These are phyloP conservation scores for Sus cebifrons DNA, from an alignment of 2,797 vertebrate species.

Conservation along the genomic window DNA sequence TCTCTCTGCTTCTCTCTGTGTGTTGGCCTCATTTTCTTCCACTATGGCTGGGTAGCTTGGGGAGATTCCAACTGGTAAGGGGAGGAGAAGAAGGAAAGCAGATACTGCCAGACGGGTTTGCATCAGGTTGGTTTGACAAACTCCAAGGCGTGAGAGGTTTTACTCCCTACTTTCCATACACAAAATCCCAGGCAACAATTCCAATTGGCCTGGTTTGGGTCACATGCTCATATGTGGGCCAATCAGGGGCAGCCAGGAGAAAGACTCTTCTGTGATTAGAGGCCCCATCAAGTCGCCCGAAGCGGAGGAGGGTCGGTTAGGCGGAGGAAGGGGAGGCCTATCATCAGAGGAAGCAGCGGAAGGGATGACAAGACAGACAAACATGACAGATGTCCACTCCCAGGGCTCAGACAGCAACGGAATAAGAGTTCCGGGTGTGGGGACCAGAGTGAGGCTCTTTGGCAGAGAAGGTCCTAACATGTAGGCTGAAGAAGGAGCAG, in stretches of 20 bases:
- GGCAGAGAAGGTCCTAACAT: background rate
- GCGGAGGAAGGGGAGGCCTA: background rate
- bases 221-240: background rate
- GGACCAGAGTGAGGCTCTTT: background rate
- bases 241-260: background rate
- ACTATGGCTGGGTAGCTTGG: background rate
- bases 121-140: background rate
- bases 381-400: background rate
- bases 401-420: background rate
- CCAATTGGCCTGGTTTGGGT: slow-evolving; percentile 23
- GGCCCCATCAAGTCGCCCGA: background rate
- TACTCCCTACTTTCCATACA: background rate
- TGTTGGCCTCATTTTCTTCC: background rate
- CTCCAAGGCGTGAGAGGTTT: background rate
- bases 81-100: background rate
- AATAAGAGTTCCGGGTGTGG: background rate
- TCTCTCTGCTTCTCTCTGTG: background rate
- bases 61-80: background rate
- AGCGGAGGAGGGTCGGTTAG: background rate
- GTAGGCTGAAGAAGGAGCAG: background rate
- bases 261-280: background rate
- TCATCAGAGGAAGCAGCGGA: background rate
- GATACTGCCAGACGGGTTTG: background rate
- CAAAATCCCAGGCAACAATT: slow-evolving; percentile 63
- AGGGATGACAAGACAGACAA: background rate